Evolutionary conservation across 2,888 invertebrate genomes (phyloP).

Genomic region (Leptopilina myrica): DNA sequence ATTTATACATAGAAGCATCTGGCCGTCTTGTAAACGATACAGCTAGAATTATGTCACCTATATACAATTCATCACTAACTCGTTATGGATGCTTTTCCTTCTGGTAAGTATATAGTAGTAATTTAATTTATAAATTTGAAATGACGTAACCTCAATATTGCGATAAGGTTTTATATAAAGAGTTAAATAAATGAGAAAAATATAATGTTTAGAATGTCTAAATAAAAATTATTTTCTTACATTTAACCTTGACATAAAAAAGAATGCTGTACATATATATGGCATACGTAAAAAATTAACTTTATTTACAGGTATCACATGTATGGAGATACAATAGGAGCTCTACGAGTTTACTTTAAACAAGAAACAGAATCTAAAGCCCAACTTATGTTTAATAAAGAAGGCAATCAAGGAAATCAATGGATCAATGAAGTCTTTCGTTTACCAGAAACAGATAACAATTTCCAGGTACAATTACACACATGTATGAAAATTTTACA

Average conservation of each 20-base stretch:
- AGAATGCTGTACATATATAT: background rate
- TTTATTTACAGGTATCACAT: conserved; percentile 85
- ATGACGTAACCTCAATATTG: too few relatives aligned
- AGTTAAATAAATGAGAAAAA: too few relatives aligned
- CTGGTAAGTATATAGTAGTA: conserved; percentile 63
- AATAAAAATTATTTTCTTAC: too few relatives aligned
- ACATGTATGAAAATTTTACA: too few relatives aligned
- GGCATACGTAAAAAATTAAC: background rate
- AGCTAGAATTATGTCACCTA: conserved; percentile 86
- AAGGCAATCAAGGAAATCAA: conserved; percentile 83
- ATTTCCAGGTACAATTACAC: conserved; percentile 69
- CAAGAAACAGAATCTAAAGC: conserved; percentile 75
- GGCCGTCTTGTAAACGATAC: conserved; percentile 81
- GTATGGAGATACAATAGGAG: conserved; percentile 83
- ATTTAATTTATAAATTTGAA: too few relatives aligned
- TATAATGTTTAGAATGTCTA: too few relatives aligned
- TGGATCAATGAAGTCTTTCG: conserved; percentile 81
- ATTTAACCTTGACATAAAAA: too few relatives aligned
- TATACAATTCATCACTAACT: conserved; percentile 78
- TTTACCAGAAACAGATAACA: conserved; percentile 74
- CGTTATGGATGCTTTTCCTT: conserved; percentile 78
- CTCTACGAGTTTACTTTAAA: conserved; percentile 79
- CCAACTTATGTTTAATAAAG: conserved; percentile 80
- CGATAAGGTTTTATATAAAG: too few relatives aligned
- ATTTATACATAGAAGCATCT: conserved; percentile 90